phyloP scores from a whole-genome alignment of 1,140 invertebrate genomes.

The Aphaenogaster rudis region DNA sequence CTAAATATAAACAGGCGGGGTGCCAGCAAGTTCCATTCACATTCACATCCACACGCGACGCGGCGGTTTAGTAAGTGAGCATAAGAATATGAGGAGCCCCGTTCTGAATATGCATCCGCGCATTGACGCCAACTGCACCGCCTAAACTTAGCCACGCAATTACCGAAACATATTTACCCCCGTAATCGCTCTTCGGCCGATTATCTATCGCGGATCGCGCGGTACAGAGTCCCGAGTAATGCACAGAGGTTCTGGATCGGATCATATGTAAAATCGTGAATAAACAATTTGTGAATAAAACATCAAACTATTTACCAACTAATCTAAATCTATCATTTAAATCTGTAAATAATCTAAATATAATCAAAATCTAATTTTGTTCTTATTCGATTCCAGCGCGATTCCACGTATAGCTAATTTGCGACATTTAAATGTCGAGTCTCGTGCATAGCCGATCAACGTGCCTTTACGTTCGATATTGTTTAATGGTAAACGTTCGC shows the following conservation, averaged over 20 bases:
- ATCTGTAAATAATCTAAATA: not conserved
- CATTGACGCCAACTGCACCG: conserved; percentile 86
- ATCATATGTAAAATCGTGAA: not conserved
- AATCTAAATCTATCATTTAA: not conserved
- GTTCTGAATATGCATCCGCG: conserved; percentile 87
- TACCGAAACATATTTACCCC: conserved; percentile 84
- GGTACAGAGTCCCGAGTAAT: not conserved
- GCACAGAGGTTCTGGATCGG: not conserved
- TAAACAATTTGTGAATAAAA: conserved; percentile 12
- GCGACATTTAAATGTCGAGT: not conserved
- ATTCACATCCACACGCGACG: conserved; percentile 76
- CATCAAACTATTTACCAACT: not conserved
- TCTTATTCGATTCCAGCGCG: not conserved
- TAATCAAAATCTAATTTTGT: not conserved
- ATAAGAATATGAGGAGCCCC: conserved; percentile 85
- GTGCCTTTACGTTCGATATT: not conserved
- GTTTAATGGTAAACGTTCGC: not conserved
- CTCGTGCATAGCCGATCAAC: too few species aligned
- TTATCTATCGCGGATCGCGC: conserved; percentile 60
- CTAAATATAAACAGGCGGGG: conserved; percentile 87
- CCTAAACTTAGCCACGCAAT: conserved; percentile 87
- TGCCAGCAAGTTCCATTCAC: conserved; percentile 87
- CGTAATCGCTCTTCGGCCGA: conserved; percentile 78
- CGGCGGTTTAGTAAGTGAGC: conserved; percentile 76
- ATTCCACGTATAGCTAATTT: not conserved